phyloP scores from a whole-genome alignment of 1,140 invertebrate species.

The Trichoplusia ni region DNA sequence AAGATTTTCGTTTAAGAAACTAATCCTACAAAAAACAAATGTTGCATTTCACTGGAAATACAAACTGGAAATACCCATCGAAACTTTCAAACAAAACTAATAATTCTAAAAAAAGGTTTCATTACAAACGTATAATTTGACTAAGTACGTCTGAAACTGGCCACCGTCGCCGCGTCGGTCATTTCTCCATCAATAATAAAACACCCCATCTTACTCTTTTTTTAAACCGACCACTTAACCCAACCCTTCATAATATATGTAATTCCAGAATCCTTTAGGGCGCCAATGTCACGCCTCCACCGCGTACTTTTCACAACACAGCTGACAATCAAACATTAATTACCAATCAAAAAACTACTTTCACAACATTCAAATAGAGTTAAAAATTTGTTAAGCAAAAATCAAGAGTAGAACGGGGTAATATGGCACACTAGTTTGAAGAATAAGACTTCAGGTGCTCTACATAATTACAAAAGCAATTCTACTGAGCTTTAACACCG shows the following conservation, averaged over 20 bases:
- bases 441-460: conserved; percentile 72
- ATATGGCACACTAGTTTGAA: conserved; percentile 68
- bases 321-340: conserved; percentile 43
- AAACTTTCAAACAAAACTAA: neutral
- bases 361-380: conserved; percentile 34
- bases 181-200: conserved; percentile 70
- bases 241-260: conserved; percentile 77
- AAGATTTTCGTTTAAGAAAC: too few species aligned
- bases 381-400: conserved; percentile 32
- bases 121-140: conserved; percentile 8
- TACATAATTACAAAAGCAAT: conserved; percentile 28
- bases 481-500: conserved; percentile 30
- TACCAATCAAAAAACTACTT: conserved; percentile 39
- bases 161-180: conserved; percentile 43
- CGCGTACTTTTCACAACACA: conserved; percentile 67
- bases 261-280: conserved; percentile 71
- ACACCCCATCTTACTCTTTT: conserved; percentile 45
- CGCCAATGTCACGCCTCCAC: conserved; percentile 77
- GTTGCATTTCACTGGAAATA: neutral
- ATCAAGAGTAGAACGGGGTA: conserved; percentile 53
- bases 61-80: neutral
- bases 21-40: neutral
- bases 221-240: conserved; percentile 69
- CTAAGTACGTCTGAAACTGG: conserved; percentile 11
- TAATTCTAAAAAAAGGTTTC: neutral